Evolutionary conservation across 2,113 vertebrate genomes (phyloP).

Genomic region (Agelaius tricolor): DNA sequence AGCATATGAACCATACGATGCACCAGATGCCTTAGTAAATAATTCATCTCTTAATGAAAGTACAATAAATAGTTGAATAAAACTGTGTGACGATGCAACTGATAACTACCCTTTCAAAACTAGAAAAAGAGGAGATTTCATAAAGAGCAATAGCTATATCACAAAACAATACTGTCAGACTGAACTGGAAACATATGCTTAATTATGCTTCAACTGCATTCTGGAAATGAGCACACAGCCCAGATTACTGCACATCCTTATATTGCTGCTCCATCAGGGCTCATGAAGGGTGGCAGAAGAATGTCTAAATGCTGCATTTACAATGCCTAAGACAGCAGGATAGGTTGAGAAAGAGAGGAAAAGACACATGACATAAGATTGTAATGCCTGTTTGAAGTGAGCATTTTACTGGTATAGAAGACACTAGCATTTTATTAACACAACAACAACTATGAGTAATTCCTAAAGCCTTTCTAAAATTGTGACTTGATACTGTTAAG

Average conservation of each 20-base stretch:
- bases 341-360: neutral
- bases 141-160: neutral
- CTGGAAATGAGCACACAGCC: neutral
- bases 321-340: neutral
- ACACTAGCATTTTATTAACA: neutral
- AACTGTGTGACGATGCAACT: neutral
- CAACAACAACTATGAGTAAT: neutral
- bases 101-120: neutral
- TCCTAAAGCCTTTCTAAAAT: constrained; percentile 10
- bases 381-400: neutral
- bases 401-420: neutral
- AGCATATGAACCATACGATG: constrained; percentile 12
- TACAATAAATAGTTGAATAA: constrained; percentile 39
- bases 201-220: neutral
- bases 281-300: neutral
- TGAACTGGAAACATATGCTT: neutral
- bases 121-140: neutral
- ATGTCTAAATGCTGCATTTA: neutral
- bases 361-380: neutral
- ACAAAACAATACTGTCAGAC: constrained; percentile 19
- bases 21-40: constrained; percentile 59
- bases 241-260: neutral
- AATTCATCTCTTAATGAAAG: constrained; percentile 46
- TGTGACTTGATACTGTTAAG: neutral
- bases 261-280: neutral